A percentile compares a stretch with the other conserved stretches of the same genome.
These are phyloP conservation scores for Arothron firmamentum DNA, from an alignment of 2,113 vertebrate genomes.

Conservation along the genomic window DNA sequence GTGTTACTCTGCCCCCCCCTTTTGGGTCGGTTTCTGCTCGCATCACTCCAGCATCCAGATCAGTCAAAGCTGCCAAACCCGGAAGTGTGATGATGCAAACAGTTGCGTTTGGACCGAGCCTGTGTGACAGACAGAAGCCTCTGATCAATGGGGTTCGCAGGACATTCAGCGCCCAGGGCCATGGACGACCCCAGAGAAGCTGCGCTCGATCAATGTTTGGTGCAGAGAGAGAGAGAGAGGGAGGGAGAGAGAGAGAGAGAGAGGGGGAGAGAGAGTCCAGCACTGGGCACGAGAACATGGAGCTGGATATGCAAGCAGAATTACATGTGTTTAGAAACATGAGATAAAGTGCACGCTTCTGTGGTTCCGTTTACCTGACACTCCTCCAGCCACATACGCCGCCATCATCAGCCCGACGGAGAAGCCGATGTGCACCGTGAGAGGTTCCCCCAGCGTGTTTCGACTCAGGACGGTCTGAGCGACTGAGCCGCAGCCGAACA, in stretches of 20 bases:
- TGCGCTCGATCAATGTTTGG: slow-evolving; percentile 59
- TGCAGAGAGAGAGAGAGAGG: slow-evolving; percentile 13
- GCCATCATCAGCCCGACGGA: slow-evolving; percentile 84
- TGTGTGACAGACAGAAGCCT: slow-evolving; percentile 30
- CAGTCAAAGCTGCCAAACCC: no score
- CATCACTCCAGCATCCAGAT: neutral
- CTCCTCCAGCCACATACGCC: slow-evolving; percentile 82
- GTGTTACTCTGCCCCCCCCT: neutral
- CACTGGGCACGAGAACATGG: slow-evolving; percentile 3
- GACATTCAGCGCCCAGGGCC: slow-evolving; percentile 64
- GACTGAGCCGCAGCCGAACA: slow-evolving; percentile 84
- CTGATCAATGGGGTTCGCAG: slow-evolving; percentile 68
- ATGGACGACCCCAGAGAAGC: slow-evolving; percentile 60
- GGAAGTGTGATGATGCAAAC: no score
- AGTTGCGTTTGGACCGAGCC: neutral
- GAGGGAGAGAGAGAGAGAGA: slow-evolving; percentile 28
- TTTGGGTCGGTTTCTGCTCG: neutral
- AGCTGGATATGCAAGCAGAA: neutral
- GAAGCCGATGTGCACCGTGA: slow-evolving; percentile 83
- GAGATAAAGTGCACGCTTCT: neutral
- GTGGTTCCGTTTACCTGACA: slow-evolving; percentile 83
- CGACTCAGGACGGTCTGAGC: slow-evolving; percentile 87
- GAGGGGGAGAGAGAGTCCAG: slow-evolving; percentile 36
- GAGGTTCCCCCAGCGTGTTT: slow-evolving; percentile 76
- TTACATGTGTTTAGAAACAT: slow-evolving; percentile 9